Evolutionary conservation across 2,888 invertebrate species (phyloP).

Genomic region (Plebejus melissa): DNA sequence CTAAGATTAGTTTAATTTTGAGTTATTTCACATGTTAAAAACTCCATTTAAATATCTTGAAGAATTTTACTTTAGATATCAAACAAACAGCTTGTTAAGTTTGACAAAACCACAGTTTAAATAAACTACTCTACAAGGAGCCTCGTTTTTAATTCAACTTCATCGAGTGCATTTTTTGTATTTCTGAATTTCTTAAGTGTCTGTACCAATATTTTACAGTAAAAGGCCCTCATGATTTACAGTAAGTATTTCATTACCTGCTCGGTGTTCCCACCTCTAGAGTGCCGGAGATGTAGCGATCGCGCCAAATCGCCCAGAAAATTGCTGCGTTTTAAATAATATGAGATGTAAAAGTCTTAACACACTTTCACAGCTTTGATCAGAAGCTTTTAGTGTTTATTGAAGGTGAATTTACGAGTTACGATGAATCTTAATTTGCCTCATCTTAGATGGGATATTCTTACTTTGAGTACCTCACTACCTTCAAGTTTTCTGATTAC

Average conservation of each 20-base stretch:
- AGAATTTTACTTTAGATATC: no score
- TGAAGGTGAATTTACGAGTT: neutral
- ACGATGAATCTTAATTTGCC: no score
- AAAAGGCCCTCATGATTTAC: constrained; percentile 21
- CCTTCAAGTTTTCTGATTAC: no score
- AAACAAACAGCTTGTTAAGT: no score
- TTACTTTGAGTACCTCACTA: no score
- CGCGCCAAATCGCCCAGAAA: constrained; percentile 41
- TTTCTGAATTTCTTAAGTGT: neutral
- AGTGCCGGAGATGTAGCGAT: constrained; percentile 36
- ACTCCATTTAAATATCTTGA: no score
- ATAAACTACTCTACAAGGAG: no score
- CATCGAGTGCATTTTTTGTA: neutral
- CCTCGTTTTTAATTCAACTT: neutral
- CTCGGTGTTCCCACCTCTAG: constrained; percentile 6
- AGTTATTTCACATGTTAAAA: no score
- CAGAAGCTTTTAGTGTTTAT: neutral
- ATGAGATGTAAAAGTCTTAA: constrained; percentile 6
- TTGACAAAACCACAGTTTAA: no score
- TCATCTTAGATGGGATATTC: no score
- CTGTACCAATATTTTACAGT: neutral
- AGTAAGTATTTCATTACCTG: constrained; percentile 25
- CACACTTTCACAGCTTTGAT: neutral
- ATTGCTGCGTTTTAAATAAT: constrained; percentile 37
- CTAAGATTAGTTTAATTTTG: no score